These are phyloP conservation scores for Sesamia inferens DNA, from an alignment of 2,888 invertebrate species.

Conservation along the genomic window DNA sequence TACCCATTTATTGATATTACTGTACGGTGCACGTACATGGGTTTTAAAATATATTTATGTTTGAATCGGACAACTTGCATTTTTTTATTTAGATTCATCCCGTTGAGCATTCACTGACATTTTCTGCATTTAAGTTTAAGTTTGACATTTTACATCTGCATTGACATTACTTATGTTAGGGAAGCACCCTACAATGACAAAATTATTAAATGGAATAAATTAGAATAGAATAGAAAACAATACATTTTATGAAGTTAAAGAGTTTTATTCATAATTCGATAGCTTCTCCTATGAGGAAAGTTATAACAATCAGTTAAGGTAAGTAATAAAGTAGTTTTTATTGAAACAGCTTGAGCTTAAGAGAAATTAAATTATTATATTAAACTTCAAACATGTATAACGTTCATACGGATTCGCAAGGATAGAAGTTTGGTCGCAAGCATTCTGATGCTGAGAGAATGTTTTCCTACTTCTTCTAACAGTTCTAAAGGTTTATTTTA, in stretches of 20 bases:
- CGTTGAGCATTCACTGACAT: too few relatives aligned
- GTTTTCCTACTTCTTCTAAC: not conserved
- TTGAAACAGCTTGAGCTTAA: not conserved
- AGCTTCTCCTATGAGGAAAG: not conserved
- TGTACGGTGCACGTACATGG: too few relatives aligned
- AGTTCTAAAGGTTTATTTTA: not conserved
- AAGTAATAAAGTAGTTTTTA: slow-evolving; percentile 4
- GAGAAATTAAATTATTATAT: slow-evolving; percentile 19
- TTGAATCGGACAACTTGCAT: too few relatives aligned
- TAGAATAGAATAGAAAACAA: too few relatives aligned
- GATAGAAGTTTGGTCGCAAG: slow-evolving; percentile 20
- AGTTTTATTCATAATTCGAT: not conserved
- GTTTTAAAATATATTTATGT: too few relatives aligned
- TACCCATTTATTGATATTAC: too few relatives aligned
- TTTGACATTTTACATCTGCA: too few relatives aligned
- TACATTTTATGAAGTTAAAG: not conserved
- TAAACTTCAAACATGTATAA: slow-evolving; percentile 15
- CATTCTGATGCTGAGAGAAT: not conserved
- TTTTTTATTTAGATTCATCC: too few relatives aligned
- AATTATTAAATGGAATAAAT: not conserved
- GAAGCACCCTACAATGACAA: too few relatives aligned
- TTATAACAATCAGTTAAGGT: not conserved
- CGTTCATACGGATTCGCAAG: not conserved
- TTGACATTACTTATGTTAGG: too few relatives aligned
- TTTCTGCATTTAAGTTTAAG: too few relatives aligned